Evolutionary conservation across 2,797 vertebrate species (phyloP).

Genomic region (Natrix natrix): DNA sequence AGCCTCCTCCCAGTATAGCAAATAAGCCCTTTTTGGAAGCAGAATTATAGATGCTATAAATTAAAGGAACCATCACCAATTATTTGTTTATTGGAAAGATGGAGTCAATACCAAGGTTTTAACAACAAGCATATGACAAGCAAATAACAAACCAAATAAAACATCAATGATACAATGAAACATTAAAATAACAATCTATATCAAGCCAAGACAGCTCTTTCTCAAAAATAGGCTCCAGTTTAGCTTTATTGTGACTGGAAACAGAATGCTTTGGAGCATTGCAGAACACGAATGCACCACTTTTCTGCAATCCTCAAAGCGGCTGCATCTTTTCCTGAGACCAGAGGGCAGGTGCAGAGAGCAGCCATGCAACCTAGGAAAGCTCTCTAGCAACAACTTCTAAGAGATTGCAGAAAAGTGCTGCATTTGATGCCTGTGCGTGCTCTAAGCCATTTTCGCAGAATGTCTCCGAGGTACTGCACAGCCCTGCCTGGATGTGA

Average conservation of each 20-base stretch:
- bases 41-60: background rate
- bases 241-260: background rate
- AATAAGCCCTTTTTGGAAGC: background rate
- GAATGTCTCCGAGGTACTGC: too few species aligned
- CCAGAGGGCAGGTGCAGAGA: background rate
- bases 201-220: background rate
- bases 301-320: background rate
- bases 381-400: background rate
- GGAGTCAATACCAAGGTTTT: background rate
- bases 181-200: background rate
- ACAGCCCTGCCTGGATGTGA: too few species aligned
- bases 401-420: background rate
- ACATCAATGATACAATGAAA: background rate
- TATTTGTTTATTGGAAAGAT: background rate
- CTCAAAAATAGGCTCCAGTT: background rate
- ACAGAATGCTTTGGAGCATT: background rate
- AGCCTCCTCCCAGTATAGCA: background rate
- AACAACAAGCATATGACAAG: background rate
- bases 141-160: background rate
- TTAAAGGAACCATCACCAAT: background rate
- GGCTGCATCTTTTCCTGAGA: background rate
- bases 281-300: background rate
- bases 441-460: background rate
- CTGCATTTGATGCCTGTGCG: background rate
- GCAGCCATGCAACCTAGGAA: background rate